These are phyloP conservation scores for Arctia plantaginis DNA, from an alignment of 2,888 invertebrate species.

Conservation along the genomic window DNA sequence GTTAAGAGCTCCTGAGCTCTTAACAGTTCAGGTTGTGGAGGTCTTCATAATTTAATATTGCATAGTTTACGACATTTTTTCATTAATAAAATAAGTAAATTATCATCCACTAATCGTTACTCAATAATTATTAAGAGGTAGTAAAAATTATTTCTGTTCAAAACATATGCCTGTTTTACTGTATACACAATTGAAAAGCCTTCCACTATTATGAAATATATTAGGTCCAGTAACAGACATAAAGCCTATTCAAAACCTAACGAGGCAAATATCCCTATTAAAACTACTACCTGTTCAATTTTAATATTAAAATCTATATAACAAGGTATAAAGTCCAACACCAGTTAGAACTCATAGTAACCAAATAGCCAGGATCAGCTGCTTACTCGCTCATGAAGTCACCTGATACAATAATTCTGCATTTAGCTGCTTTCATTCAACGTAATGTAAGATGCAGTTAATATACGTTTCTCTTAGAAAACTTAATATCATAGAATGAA, in stretches of 20 bases:
- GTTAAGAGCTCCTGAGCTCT: no score
- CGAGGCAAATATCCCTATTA: not conserved
- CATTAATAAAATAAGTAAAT: no score
- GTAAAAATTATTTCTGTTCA: not conserved
- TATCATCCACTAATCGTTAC: no score
- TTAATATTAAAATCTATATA: rapidly evolving
- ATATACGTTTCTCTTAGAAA: conserved; percentile 27
- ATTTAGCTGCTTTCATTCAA: conserved; percentile 41
- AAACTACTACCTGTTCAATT: not conserved
- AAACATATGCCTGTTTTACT: no score
- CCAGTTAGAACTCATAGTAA: not conserved
- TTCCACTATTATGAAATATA: not conserved
- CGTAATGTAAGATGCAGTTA: conserved; percentile 27
- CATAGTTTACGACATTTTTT: no score
- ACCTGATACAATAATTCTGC: conserved; percentile 34
- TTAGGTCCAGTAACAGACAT: no score
- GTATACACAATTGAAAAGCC: not conserved
- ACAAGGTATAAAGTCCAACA: conserved; percentile 22
- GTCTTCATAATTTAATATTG: no score
- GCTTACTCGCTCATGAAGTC: conserved; percentile 26
- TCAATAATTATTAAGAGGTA: not conserved
- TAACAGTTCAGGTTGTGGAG: no score
- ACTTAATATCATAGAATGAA: not conserved
- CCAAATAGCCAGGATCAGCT: conserved; percentile 5
- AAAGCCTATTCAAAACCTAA: not conserved